Conservation (phyloP, 2,888 invertebrate species). For the Apoderus coryli region DNA sequence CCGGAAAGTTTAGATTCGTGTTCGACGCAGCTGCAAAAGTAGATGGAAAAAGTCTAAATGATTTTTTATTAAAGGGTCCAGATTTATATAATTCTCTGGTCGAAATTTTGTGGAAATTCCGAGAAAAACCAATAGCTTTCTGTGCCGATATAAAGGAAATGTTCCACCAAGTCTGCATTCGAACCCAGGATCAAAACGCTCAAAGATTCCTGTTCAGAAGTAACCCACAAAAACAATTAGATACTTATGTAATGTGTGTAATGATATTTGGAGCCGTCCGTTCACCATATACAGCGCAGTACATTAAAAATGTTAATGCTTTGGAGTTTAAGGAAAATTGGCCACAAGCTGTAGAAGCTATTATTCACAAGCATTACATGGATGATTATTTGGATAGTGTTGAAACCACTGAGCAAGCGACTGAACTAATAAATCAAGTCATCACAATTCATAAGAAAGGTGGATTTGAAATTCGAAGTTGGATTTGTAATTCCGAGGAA, state of each 20-base stretch:
- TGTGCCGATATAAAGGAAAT: too few relatives aligned
- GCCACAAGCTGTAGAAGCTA: constrained; percentile 4
- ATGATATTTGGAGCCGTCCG: constrained; percentile 3
- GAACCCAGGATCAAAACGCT: constrained; percentile 4
- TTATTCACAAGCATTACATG: constrained; percentile 4
- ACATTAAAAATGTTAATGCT: constrained; percentile 6
- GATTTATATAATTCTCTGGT: constrained; percentile 14
- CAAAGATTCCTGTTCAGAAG: constrained; percentile 5
- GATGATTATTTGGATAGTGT: constrained; percentile 5
- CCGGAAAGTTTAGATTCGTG: constrained; percentile 6
- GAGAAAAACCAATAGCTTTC: constrained; percentile 10
- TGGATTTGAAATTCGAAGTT: constrained; percentile 7
- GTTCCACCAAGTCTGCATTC: constrained; percentile 4
- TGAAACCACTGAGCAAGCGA: constrained; percentile 3
- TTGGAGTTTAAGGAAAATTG: background rate
- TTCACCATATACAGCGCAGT: constrained; percentile 1
- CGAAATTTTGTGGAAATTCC: constrained; percentile 12
- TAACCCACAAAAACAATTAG: too few relatives aligned
- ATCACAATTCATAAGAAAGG: constrained; percentile 6
- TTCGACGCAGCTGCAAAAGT: constrained; percentile 7
- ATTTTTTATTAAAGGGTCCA: constrained; percentile 14
- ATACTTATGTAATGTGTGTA: background rate
- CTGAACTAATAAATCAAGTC: constrained; percentile 7
- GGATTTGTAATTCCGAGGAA: too few relatives aligned
- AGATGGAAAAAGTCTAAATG: constrained; percentile 8